Percentiles rank a stretch among this genome's conserved stretches.
These are phyloP conservation scores for Agrenia bidenticulata DNA, from an alignment of 2,888 invertebrate species.

Conservation along the genomic window DNA sequence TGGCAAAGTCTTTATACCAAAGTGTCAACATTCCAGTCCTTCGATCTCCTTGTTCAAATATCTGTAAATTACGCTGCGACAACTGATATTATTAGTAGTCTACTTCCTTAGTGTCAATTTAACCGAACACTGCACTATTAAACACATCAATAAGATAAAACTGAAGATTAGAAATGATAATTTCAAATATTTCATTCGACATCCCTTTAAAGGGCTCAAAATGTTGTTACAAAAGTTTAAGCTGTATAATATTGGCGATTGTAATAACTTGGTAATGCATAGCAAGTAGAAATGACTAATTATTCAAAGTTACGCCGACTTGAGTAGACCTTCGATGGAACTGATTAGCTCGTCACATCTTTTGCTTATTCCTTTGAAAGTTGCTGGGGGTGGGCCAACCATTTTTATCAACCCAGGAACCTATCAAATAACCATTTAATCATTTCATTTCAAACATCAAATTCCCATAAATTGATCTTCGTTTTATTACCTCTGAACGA, in stretches of 20 bases:
- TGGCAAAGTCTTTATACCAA: no score
- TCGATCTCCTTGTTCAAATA: no score
- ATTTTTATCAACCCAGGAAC: conserved; percentile 68
- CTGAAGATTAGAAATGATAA: no score
- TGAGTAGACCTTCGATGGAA: conserved; percentile 61
- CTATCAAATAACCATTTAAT: neutral
- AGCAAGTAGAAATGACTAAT: neutral
- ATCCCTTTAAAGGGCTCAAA: no score
- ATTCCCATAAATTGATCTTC: neutral
- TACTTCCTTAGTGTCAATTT: no score
- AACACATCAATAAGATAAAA: no score
- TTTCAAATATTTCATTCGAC: no score
- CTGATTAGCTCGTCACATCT: conserved; percentile 80
- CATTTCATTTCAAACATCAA: neutral
- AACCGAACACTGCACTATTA: no score
- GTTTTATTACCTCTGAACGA: conserved; percentile 59
- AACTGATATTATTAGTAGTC: no score
- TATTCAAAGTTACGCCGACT: conserved; percentile 5
- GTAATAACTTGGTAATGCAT: neutral
- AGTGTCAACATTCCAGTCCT: no score
- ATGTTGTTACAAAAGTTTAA: neutral
- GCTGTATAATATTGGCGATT: neutral
- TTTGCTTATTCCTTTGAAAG: conserved; percentile 76
- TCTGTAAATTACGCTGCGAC: no score
- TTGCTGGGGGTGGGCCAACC: conserved; percentile 83